A percentile compares a stretch with the other conserved stretches of the same genome.
These are phyloP conservation scores for Machimus rusticus DNA, from an alignment of 2,888 invertebrate genomes.

Conservation along the genomic window DNA sequence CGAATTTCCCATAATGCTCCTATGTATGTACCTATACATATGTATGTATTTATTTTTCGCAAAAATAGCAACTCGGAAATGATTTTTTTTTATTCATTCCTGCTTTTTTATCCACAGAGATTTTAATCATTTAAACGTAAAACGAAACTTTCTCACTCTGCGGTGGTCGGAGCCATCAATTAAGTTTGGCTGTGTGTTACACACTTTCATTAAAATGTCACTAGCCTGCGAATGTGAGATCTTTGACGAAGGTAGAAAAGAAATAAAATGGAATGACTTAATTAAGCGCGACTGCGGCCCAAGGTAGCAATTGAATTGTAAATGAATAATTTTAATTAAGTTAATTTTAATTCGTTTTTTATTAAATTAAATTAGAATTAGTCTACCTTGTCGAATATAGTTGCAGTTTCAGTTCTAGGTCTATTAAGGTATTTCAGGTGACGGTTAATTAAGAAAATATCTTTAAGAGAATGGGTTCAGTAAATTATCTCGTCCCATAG, in stretches of 20 bases:
- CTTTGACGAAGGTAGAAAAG: background rate
- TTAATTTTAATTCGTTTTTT: background rate
- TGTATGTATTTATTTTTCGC: background rate
- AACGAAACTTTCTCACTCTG: background rate
- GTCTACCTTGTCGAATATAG: background rate
- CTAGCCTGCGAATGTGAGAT: background rate
- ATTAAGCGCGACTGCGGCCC: background rate
- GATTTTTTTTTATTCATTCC: background rate
- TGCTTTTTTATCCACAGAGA: background rate
- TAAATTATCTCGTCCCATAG: no score
- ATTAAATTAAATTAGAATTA: background rate
- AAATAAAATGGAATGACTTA: background rate
- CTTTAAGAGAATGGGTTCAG: no score
- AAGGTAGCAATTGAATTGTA: background rate
- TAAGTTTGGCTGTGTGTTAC: background rate
- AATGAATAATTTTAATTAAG: background rate
- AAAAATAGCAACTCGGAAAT: background rate
- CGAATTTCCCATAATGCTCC: background rate
- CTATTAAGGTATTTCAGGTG: no score
- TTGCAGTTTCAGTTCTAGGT: no score
- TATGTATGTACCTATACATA: background rate
- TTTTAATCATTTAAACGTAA: background rate
- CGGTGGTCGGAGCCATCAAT: background rate
- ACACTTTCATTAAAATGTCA: background rate
- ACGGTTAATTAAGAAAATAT: no score